Conservation (phyloP, 2,113 vertebrate species). For the Myrmophylax atrothorax region DNA sequence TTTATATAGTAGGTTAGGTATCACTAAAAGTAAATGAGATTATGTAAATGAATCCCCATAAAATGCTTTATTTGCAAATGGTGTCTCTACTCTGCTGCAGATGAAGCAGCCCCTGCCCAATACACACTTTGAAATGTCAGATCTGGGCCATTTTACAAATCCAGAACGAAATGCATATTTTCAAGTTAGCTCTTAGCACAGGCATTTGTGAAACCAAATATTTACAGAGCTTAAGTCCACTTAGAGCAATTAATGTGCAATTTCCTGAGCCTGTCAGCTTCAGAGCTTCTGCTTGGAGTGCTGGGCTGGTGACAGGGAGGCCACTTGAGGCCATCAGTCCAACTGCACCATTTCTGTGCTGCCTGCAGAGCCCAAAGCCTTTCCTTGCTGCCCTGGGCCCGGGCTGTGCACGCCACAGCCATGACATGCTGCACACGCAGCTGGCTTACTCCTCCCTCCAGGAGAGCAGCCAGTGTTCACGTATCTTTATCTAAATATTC, state of each 20-base stretch:
- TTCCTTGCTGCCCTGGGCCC: background rate
- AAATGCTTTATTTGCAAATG: background rate
- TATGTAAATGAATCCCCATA: background rate
- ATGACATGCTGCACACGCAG: background rate
- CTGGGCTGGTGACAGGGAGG: background rate
- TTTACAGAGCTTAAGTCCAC: background rate
- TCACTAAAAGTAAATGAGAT: background rate
- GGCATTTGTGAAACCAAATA: background rate
- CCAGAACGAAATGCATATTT: background rate
- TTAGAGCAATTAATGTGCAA: background rate
- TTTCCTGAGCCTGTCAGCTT: background rate
- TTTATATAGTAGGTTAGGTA: background rate
- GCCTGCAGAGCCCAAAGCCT: background rate
- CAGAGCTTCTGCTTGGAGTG: background rate
- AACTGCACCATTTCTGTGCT: rapidly evolving
- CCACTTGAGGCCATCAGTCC: background rate
- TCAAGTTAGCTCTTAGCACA: background rate
- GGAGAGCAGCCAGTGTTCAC: background rate
- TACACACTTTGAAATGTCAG: background rate
- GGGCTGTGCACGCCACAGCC: background rate
- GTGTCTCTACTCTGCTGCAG: background rate
- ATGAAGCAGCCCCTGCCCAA: background rate
- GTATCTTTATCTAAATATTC: background rate
- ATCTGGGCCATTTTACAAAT: background rate
- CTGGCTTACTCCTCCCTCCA: background rate